Conservation (phyloP, 2,888 invertebrate genomes). For the Ischnus inquisitorius region DNA sequence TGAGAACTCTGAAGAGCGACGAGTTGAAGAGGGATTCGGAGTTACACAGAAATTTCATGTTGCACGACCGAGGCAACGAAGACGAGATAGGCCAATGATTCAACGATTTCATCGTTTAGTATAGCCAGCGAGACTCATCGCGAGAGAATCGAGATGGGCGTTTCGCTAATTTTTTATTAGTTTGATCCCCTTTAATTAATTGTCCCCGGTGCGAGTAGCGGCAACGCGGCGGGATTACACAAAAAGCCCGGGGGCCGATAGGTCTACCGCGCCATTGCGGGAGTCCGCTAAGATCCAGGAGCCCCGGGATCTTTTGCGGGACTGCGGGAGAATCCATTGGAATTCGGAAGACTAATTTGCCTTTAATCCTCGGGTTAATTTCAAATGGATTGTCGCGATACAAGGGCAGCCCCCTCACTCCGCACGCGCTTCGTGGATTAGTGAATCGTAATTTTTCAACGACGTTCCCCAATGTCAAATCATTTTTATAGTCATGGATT, state of each 20-base stretch:
- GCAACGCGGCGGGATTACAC: neutral
- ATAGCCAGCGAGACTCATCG: slow-evolving; percentile 32
- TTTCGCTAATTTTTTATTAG: slow-evolving; percentile 1
- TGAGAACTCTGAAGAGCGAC: slow-evolving; percentile 18
- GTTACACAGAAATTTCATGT: slow-evolving; percentile 73
- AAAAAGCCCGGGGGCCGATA: neutral
- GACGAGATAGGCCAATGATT: slow-evolving; percentile 45
- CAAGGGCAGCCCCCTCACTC: neutral
- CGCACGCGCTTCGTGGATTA: no score
- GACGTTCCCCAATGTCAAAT: no score
- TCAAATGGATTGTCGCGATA: slow-evolving; percentile 70
- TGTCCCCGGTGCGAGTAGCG: neutral
- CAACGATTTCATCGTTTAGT: slow-evolving; percentile 36
- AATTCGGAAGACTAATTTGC: slow-evolving; percentile 77
- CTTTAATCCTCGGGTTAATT: slow-evolving; percentile 75
- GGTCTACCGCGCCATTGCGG: neutral
- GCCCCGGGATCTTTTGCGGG: slow-evolving; percentile 5
- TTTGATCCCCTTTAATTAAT: slow-evolving; percentile 14
- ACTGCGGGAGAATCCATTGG: slow-evolving; percentile 71
- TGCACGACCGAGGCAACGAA: slow-evolving; percentile 43
- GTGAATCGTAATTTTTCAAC: no score
- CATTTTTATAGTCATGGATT: no score
- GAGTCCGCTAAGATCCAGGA: neutral
- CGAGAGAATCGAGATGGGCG: neutral
- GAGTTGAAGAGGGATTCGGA: slow-evolving; percentile 49